Percentiles rank a stretch among this genome's conserved stretches.
Conservation (phyloP, 2,888 invertebrate genomes). For the Papilio demoleus region DNA sequence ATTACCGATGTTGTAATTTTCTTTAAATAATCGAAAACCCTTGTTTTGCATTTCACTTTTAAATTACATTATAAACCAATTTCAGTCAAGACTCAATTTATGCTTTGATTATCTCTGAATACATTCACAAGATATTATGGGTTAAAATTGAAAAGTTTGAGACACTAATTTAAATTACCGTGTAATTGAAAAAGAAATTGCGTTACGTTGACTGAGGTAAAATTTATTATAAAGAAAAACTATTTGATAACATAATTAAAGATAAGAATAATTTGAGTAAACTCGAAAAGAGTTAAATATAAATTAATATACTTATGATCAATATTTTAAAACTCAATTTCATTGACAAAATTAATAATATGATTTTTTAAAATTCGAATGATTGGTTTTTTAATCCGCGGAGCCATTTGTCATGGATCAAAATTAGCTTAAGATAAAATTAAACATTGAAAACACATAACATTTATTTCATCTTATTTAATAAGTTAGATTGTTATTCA, state of each 20-base stretch:
- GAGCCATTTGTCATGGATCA: too few relatives aligned
- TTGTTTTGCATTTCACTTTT: not conserved
- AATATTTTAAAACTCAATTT: not conserved
- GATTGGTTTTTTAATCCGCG: too few relatives aligned
- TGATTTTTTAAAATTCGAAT: too few relatives aligned
- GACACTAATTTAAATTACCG: constrained; percentile 7
- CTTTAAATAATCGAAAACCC: too few relatives aligned
- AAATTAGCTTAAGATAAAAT: not conserved
- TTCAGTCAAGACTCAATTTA: not conserved
- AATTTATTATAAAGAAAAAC: too few relatives aligned
- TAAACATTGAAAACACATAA: not conserved
- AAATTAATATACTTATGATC: too few relatives aligned
- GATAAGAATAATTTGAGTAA: too few relatives aligned
- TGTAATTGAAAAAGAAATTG: constrained; percentile 5
- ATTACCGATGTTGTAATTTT: too few relatives aligned
- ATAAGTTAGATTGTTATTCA: not conserved
- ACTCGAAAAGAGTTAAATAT: not conserved
- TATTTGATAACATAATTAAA: too few relatives aligned
- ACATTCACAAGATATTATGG: not conserved
- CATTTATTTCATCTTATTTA: not conserved
- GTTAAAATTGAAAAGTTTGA: not conserved
- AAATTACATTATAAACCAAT: not conserved
- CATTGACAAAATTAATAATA: too few relatives aligned
- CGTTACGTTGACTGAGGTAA: not conserved
- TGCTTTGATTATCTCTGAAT: not conserved